phyloP scores from a whole-genome alignment of 1,140 invertebrate genomes.

The Anastatus disparis region DNA sequence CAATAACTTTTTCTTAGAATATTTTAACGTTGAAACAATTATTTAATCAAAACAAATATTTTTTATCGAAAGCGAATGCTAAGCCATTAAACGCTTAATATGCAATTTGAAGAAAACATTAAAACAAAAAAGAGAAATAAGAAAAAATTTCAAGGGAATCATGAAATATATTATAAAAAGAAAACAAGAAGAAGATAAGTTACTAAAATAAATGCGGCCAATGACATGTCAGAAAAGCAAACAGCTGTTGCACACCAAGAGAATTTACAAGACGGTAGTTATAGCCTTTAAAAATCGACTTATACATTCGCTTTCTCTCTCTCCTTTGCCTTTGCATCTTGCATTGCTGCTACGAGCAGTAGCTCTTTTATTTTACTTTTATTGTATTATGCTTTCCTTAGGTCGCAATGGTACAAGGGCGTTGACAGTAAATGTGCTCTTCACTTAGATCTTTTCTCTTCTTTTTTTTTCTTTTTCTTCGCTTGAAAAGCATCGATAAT shows the following conservation, averaged over 20 bases:
- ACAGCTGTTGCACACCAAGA: conserved; percentile 40
- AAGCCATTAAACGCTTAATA: too few species aligned
- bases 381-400: background rate
- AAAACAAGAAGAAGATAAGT: background rate
- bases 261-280: too few species aligned
- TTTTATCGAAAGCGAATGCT: too few species aligned
- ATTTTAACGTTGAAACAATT: too few species aligned
- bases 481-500: conserved; percentile 1
- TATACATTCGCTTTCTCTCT: background rate
- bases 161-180: conserved; percentile 1
- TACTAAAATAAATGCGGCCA: conserved; percentile 39
- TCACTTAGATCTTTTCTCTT: background rate
- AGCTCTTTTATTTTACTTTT: too few species aligned
- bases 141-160: background rate
- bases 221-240: conserved; percentile 45
- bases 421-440: conserved; percentile 22
- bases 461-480: background rate
- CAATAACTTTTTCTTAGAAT: too few species aligned
- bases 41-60: too few species aligned
- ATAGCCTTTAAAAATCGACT: conserved; percentile 33
- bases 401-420: background rate
- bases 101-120: background rate
- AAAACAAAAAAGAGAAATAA: background rate
- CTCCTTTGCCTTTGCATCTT: background rate
- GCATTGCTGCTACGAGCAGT: too few species aligned